phyloP scores from a whole-genome alignment of 2,797 vertebrate genomes.

The Acipenser ruthenus region DNA sequence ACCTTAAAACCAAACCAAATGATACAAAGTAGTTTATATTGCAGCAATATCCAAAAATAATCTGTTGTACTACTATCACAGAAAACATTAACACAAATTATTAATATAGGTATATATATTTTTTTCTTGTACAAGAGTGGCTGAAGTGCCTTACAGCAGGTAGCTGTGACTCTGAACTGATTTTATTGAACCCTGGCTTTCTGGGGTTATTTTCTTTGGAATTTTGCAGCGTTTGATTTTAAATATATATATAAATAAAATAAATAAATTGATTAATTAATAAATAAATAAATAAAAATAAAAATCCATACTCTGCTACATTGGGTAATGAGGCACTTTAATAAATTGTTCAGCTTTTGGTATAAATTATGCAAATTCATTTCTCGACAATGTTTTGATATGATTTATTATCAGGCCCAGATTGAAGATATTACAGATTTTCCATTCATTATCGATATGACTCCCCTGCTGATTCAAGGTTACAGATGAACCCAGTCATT shows the following conservation, averaged over 20 bases:
- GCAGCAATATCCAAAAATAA: too few relatives aligned
- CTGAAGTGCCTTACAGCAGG: too few relatives aligned
- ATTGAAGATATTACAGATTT: slow-evolving; percentile 35
- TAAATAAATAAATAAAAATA: not conserved
- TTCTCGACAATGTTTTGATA: not conserved
- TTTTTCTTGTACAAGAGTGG: too few relatives aligned
- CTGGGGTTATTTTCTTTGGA: not conserved
- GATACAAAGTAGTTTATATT: too few relatives aligned
- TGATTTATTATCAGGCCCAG: slow-evolving; percentile 1
- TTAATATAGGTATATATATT: too few relatives aligned
- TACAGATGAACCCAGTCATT: slow-evolving; percentile 16
- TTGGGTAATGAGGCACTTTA: slow-evolving; percentile 4
- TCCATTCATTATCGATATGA: slow-evolving; percentile 39
- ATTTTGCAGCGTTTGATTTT: not conserved
- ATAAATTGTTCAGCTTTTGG: slow-evolving; percentile 3
- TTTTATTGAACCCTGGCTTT: not conserved
- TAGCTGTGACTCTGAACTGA: too few relatives aligned
- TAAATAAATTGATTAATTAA: not conserved
- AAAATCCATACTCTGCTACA: not conserved
- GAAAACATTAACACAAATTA: not conserved
- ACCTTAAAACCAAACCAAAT: too few relatives aligned
- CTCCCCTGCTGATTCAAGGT: slow-evolving; percentile 31
- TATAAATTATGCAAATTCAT: not conserved
- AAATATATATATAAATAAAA: too few relatives aligned
- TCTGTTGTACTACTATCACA: too few relatives aligned